A percentile compares a stretch with the other conserved stretches of the same genome.
These are phyloP conservation scores for Pongo pygmaeus DNA, from an alignment of 2,113 vertebrate genomes.

Conservation along the genomic window DNA sequence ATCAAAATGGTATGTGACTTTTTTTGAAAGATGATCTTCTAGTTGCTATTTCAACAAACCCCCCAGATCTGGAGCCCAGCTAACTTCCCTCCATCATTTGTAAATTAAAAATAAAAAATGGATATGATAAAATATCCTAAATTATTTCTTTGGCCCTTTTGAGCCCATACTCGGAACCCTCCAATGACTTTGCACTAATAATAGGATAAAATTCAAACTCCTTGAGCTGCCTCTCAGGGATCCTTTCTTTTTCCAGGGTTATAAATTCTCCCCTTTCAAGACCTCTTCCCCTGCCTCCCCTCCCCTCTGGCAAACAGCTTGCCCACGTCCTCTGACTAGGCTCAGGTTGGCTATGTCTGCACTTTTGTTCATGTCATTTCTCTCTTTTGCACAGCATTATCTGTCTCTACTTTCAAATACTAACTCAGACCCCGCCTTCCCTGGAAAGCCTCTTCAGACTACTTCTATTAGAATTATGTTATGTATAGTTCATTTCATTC, in stretches of 20 bases:
- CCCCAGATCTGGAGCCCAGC: neutral
- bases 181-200: neutral
- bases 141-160: neutral
- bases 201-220: neutral
- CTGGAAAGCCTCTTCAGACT: neutral
- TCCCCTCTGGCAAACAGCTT: neutral
- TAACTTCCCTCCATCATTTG: neutral
- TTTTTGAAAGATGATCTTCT: neutral
- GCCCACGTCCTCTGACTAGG: neutral
- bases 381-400: neutral
- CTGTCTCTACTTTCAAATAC: neutral
- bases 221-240: neutral
- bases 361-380: neutral
- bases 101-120: neutral
- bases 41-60: neutral
- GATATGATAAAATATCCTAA: neutral
- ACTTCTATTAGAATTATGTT: neutral
- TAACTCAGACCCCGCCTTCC: neutral
- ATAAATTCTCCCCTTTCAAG: neutral
- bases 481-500: neutral
- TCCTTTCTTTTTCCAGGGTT: neutral
- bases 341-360: neutral
- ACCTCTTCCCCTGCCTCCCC: neutral
- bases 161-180: neutral
- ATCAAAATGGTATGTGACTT: neutral